Conservation (phyloP, 1,140 invertebrate species). For the Melanaphis sacchari region DNA sequence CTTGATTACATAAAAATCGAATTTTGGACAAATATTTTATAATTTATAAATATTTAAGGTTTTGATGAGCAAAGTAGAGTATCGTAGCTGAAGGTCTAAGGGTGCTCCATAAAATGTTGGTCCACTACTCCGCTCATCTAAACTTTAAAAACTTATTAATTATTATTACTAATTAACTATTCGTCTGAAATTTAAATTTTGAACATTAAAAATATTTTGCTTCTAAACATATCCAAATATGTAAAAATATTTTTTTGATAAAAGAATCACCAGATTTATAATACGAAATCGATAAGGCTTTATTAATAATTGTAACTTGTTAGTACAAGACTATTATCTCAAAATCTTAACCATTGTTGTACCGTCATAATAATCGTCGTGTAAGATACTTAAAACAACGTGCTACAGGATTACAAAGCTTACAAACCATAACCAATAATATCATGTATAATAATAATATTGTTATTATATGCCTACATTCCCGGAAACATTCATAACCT, state of each 20-base stretch:
- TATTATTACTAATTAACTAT: too few relatives aligned
- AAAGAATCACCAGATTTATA: not conserved
- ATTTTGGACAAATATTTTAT: not conserved
- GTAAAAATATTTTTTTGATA: not conserved
- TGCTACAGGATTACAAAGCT: not conserved
- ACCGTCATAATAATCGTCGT: not conserved
- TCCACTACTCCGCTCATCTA: too few relatives aligned
- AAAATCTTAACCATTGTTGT: not conserved
- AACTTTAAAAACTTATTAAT: too few relatives aligned
- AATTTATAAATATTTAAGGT: too few relatives aligned
- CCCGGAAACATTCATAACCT: not conserved
- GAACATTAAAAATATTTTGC: too few relatives aligned
- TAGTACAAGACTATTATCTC: not conserved
- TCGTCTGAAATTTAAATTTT: too few relatives aligned
- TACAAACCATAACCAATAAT: not conserved
- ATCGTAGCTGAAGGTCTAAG: too few relatives aligned
- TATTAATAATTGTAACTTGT: not conserved
- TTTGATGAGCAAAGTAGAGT: too few relatives aligned
- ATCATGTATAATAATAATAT: not conserved
- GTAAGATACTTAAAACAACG: not conserved
- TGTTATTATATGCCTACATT: not conserved
- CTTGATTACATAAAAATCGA: not conserved
- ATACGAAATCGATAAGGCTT: fast-evolving
- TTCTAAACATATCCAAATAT: too few relatives aligned
- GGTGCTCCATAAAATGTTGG: too few relatives aligned